Evolutionary conservation across 2,797 vertebrate species (phyloP).

Genomic region (Pseudochromis fuscus): DNA sequence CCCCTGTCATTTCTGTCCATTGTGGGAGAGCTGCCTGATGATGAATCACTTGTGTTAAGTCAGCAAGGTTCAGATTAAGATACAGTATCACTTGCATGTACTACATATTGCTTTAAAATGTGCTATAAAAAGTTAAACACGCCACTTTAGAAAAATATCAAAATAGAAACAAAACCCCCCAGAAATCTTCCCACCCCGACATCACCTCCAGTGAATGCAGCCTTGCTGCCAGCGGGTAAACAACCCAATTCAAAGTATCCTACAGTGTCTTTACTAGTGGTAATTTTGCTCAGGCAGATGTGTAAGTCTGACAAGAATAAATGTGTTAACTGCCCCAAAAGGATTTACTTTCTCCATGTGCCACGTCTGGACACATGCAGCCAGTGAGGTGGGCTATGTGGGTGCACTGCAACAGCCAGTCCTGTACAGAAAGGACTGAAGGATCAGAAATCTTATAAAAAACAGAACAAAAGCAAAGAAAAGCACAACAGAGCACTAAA

Average conservation of each 20-base stretch:
- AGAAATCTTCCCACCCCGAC: constrained; percentile 27
- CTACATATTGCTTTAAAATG: constrained; percentile 73
- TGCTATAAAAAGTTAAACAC: constrained; percentile 73
- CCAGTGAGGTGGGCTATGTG: constrained; percentile 76
- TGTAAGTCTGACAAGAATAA: constrained; percentile 17
- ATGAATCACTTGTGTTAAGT: constrained; percentile 57
- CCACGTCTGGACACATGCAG: constrained; percentile 45
- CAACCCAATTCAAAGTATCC: constrained; percentile 8
- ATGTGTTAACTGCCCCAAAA: constrained; percentile 13
- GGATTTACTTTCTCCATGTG: constrained; percentile 19
- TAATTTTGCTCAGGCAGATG: constrained; percentile 54
- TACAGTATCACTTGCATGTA: constrained; percentile 59
- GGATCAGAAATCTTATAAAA: constrained; percentile 72
- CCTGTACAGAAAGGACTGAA: constrained; percentile 73
- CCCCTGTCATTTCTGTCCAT: constrained; percentile 67
- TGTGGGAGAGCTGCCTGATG: constrained; percentile 76
- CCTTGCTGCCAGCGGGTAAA: not conserved
- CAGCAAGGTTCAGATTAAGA: constrained; percentile 62
- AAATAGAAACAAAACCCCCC: constrained; percentile 72
- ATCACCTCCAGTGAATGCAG: constrained; percentile 31
- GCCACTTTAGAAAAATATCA: constrained; percentile 82
- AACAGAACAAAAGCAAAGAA: constrained; percentile 37
- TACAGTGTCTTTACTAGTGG: constrained; percentile 34
- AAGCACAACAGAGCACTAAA: constrained; percentile 71
- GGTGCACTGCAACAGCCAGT: constrained; percentile 76